Percentiles rank a stretch among this genome's conserved stretches.
Conservation (phyloP, 2,113 vertebrate species). For the Oreochromis aureus region DNA sequence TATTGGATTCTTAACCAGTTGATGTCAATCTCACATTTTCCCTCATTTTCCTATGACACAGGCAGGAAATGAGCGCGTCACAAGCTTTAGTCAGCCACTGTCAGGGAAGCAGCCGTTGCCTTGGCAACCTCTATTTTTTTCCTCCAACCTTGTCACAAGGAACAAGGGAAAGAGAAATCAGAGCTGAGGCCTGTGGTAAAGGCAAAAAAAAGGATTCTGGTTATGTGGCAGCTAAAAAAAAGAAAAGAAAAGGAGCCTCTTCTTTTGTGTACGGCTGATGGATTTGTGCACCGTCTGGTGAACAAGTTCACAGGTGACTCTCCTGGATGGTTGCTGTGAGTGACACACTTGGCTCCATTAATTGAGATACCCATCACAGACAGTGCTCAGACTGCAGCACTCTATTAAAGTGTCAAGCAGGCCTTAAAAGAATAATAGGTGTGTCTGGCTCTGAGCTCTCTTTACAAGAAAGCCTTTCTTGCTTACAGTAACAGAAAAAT, state of each 20-base stretch:
- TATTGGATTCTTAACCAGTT: not conserved
- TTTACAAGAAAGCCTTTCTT: not conserved
- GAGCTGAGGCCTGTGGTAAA: conserved; percentile 40
- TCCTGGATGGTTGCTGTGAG: not conserved
- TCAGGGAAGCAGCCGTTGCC: conserved; percentile 40
- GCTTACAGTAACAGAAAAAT: not conserved
- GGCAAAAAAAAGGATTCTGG: not conserved
- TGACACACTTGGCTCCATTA: conserved; percentile 21
- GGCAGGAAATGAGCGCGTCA: conserved; percentile 57
- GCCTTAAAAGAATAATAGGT: conserved; percentile 15
- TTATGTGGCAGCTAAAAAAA: not conserved
- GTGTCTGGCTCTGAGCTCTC: not conserved
- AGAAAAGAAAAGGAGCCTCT: not conserved
- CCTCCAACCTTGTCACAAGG: conserved; percentile 50
- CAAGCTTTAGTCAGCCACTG: conserved; percentile 45
- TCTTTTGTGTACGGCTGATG: not conserved
- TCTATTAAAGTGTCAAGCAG: conserved; percentile 16
- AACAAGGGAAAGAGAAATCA: conserved; percentile 33
- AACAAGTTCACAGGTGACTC: conserved; percentile 1
- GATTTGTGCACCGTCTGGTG: not conserved
- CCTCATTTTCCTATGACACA: conserved; percentile 21
- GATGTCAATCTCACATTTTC: not conserved
- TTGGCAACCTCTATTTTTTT: conserved; percentile 36
- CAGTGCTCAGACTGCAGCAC: not conserved
- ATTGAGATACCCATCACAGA: conserved; percentile 20